Conservation (phyloP, 1,140 invertebrate species). For the Maconellicoccus hirsutus region DNA sequence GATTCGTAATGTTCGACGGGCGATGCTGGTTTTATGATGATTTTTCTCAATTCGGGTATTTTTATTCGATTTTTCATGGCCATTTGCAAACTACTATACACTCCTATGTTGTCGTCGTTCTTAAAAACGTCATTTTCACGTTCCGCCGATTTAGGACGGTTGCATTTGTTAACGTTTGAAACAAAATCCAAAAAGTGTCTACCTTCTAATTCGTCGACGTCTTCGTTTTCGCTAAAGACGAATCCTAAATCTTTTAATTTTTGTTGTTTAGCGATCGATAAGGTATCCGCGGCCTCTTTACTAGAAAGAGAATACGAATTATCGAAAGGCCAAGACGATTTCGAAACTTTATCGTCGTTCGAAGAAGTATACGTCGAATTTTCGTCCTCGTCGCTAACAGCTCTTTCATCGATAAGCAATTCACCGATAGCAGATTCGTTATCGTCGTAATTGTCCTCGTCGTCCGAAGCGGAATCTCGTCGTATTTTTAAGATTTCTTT, state of each 20-base stretch:
- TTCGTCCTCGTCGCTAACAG: not conserved
- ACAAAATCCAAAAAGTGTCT: not conserved
- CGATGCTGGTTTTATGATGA: slow-evolving; percentile 37
- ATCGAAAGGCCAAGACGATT: not conserved
- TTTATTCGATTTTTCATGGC: slow-evolving; percentile 70
- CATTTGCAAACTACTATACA: slow-evolving; percentile 67
- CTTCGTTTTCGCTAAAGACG: slow-evolving; percentile 1
- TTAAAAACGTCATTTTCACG: not conserved
- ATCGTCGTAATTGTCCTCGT: slow-evolving; percentile 27
- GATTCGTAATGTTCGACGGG: slow-evolving; percentile 42
- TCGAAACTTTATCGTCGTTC: not conserved
- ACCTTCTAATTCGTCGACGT: not conserved
- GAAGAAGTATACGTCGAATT: not conserved
- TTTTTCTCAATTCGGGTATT: slow-evolving; percentile 31
- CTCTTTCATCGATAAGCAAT: not conserved
- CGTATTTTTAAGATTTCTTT: slow-evolving; percentile 26
- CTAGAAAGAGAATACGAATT: not conserved
- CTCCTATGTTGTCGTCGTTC: slow-evolving; percentile 30
- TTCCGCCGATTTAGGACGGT: not conserved
- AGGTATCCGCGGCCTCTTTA: not conserved
- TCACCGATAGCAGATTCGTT: not conserved
- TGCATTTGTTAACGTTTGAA: not conserved
- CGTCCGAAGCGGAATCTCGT: not conserved
- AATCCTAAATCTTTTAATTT: not conserved
- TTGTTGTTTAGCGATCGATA: not conserved